Evolutionary conservation across 2,113 vertebrate species (phyloP).

Genomic region (Pimephales promelas): DNA sequence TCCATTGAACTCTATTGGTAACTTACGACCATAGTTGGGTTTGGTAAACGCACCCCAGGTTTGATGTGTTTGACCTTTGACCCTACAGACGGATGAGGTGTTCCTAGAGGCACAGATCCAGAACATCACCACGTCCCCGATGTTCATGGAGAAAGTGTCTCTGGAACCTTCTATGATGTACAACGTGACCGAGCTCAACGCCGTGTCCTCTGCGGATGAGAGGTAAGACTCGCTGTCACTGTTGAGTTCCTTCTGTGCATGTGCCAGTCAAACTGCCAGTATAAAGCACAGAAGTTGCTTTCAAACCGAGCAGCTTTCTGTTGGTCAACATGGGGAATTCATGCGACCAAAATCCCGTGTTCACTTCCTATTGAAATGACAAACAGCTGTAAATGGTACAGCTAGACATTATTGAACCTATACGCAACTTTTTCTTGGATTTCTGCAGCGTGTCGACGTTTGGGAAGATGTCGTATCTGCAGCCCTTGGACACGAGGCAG

Average conservation of each 20-base stretch:
- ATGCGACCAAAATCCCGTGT: no score
- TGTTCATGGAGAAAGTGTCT: conserved; percentile 99
- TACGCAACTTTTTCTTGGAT: neutral
- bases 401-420: neutral
- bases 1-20: no score
- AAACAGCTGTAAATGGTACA: neutral
- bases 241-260: neutral
- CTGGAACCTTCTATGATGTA: conserved; percentile 98
- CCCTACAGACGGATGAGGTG: conserved; percentile 92
- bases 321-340: no score
- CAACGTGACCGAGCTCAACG: conserved; percentile 93
- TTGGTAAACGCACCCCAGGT: no score
- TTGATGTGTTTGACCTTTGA: conserved; percentile 23
- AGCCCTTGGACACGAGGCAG: conserved; percentile 96
- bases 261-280: no score
- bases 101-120: conserved; percentile 99
- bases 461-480: conserved; percentile 93
- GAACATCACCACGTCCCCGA: conserved; percentile 97
- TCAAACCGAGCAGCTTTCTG: no score
- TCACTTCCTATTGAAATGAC: no score
- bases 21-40: no score
- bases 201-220: conserved; percentile 71
- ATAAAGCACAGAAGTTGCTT: no score
- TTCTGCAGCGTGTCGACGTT: conserved; percentile 88
- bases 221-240: conserved; percentile 73